These are phyloP conservation scores for Geotrypetes seraphini DNA, from an alignment of 2,797 vertebrate genomes.

Conservation along the genomic window DNA sequence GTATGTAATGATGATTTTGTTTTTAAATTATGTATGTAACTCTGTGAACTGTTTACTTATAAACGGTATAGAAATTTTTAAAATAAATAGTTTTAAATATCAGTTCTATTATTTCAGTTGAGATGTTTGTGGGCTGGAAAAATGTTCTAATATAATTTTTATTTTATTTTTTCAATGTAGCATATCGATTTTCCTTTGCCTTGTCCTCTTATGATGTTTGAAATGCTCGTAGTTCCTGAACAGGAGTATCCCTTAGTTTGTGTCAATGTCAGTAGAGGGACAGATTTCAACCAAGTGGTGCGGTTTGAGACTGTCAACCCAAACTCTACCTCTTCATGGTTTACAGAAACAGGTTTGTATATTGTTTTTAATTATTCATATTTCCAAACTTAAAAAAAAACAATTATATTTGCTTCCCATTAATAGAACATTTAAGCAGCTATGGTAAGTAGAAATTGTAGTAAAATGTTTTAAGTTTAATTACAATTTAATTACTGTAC, in stretches of 20 bases:
- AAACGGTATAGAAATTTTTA: slow-evolving; percentile 6
- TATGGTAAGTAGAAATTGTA: too few relatives aligned
- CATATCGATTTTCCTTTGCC: slow-evolving; percentile 87
- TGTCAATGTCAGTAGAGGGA: slow-evolving; percentile 81
- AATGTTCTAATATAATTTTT: too few relatives aligned
- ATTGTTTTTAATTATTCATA: too few relatives aligned
- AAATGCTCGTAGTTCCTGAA: slow-evolving; percentile 88
- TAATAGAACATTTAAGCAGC: too few relatives aligned
- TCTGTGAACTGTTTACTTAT: too few relatives aligned
- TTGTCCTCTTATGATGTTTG: slow-evolving; percentile 79
- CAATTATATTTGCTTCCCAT: too few relatives aligned
- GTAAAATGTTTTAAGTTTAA: too few relatives aligned
- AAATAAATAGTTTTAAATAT: background rate
- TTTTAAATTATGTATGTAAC: too few relatives aligned
- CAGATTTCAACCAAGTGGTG: slow-evolving; percentile 84
- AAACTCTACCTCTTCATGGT: slow-evolving; percentile 88
- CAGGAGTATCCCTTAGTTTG: slow-evolving; percentile 86
- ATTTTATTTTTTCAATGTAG: slow-evolving; percentile 48
- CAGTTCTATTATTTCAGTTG: slow-evolving; percentile 6
- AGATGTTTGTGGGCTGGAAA: background rate
- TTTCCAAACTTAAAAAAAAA: too few relatives aligned
- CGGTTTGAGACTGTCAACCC: slow-evolving; percentile 88
- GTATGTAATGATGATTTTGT: too few relatives aligned
- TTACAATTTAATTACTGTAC: too few relatives aligned
- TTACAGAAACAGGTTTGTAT: slow-evolving; percentile 81